A percentile compares a stretch with the other conserved stretches of the same genome.
These are phyloP conservation scores for Plodia interpunctella DNA, from an alignment of 1,140 invertebrate genomes.

Conservation along the genomic window DNA sequence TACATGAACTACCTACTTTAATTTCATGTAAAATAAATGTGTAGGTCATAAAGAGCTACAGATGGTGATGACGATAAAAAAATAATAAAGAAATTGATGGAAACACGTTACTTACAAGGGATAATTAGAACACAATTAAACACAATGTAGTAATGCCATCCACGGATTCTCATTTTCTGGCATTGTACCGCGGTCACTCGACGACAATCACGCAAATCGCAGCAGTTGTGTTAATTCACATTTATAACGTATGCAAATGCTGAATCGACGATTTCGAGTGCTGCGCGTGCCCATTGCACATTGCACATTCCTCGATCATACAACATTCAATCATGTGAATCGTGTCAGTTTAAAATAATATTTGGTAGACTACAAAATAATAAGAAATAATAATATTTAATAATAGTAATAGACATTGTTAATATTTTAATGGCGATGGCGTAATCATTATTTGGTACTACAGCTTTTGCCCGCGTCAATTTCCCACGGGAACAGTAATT, in stretches of 20 bases:
- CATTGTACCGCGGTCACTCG: constrained; percentile 38
- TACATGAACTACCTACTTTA: too few relatives aligned
- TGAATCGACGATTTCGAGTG: constrained; percentile 10
- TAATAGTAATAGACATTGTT: too few relatives aligned
- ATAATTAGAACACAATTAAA: constrained; percentile 43
- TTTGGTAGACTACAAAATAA: too few relatives aligned
- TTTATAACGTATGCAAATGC: constrained; percentile 23
- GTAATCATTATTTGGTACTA: too few relatives aligned
- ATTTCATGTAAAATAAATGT: too few relatives aligned
- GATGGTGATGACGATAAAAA: constrained; percentile 8
- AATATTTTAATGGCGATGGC: too few relatives aligned
- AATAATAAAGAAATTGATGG: constrained; percentile 16
- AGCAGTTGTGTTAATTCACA: constrained; percentile 21
- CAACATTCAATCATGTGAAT: too few relatives aligned
- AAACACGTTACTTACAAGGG: constrained; percentile 31
- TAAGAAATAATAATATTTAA: too few relatives aligned
- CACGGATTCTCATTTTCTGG: constrained; percentile 56
- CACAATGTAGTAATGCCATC: constrained; percentile 34
- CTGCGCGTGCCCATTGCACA: constrained; percentile 8
- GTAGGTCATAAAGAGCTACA: too few relatives aligned
- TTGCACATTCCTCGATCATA: background rate
- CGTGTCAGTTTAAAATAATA: too few relatives aligned
- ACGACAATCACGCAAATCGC: constrained; percentile 20
- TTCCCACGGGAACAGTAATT: too few relatives aligned
- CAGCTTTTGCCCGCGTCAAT: too few relatives aligned